Conservation (phyloP, 2,888 invertebrate genomes). For the Plebejus argus region DNA sequence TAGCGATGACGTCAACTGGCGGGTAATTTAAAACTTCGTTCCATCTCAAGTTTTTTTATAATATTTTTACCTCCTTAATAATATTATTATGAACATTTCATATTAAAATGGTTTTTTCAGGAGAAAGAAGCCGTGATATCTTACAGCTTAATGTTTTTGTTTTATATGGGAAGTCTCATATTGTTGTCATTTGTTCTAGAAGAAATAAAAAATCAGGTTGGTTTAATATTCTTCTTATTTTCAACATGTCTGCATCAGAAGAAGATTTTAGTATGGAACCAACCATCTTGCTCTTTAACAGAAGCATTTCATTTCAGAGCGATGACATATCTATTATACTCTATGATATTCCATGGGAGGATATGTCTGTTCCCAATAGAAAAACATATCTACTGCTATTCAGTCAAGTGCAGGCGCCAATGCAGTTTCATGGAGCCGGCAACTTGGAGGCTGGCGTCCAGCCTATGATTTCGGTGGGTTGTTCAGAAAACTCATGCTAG, state of each 20-base stretch:
- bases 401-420: slow-evolving; percentile 45
- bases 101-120: slow-evolving; percentile 39
- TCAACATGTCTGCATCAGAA: background rate
- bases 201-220: slow-evolving; percentile 44
- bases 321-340: slow-evolving; percentile 46
- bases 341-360: slow-evolving; percentile 48
- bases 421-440: slow-evolving; percentile 48
- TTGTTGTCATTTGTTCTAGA: slow-evolving; percentile 49
- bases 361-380: slow-evolving; percentile 47
- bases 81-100: too few relatives aligned
- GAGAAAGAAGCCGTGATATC: slow-evolving; percentile 41
- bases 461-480: slow-evolving; percentile 48
- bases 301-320: slow-evolving; percentile 41
- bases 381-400: slow-evolving; percentile 47
- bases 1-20: too few relatives aligned
- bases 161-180: slow-evolving; percentile 48
- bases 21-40: too few relatives aligned
- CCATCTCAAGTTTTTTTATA: too few relatives aligned
- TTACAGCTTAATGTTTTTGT: slow-evolving; percentile 39
- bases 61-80: too few relatives aligned
- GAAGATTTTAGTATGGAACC: background rate
- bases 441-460: slow-evolving; percentile 49
- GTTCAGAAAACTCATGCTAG: background rate
- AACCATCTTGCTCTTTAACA: too few relatives aligned
- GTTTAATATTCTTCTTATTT: slow-evolving; percentile 30